Conservation (phyloP, 2,113 vertebrate species). For the Varanus komodoensis region DNA sequence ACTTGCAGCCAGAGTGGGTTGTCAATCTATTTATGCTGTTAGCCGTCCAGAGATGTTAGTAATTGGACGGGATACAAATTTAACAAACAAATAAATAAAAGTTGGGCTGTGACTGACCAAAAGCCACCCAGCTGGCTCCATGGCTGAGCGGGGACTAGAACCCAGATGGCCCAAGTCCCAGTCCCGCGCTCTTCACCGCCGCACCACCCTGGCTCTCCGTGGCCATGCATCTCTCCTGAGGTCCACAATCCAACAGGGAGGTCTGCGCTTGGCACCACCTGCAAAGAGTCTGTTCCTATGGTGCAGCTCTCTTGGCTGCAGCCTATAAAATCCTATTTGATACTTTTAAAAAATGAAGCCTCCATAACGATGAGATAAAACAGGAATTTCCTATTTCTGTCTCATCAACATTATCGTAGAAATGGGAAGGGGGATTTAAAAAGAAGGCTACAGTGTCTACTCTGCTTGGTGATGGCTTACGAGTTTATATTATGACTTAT, state of each 20-base stretch:
- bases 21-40: too few species aligned
- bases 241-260: neutral
- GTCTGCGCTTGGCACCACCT: neutral
- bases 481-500: neutral
- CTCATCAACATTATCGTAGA: neutral
- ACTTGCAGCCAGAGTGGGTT: too few species aligned
- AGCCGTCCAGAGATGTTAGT: too few species aligned
- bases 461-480: neutral
- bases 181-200: too few species aligned
- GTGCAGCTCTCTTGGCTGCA: neutral
- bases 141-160: too few species aligned
- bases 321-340: conserved; percentile 7
- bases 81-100: too few species aligned
- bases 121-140: too few species aligned
- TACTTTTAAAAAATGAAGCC: neutral
- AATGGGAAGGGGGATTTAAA: neutral
- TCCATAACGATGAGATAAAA: neutral
- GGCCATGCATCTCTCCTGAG: neutral
- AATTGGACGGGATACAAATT: too few species aligned
- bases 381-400: neutral
- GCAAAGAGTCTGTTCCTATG: neutral
- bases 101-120: too few species aligned
- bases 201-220: too few species aligned
- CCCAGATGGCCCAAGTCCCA: too few species aligned
- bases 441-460: neutral